Conservation (phyloP, 2,797 vertebrate species). For the Alfaro cultratus region DNA sequence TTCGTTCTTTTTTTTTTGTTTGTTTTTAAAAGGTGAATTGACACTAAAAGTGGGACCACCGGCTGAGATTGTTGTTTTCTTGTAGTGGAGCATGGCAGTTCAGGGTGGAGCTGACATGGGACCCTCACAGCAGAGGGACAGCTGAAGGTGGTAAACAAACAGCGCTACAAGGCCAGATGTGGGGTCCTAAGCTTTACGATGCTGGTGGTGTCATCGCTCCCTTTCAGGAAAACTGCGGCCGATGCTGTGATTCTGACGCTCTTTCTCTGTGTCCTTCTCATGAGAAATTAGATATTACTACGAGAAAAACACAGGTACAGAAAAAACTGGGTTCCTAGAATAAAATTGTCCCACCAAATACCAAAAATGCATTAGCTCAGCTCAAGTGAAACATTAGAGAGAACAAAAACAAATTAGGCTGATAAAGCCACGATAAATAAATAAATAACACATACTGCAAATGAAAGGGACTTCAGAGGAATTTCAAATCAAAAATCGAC, state of each 20-base stretch:
- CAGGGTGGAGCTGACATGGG: conserved; percentile 55
- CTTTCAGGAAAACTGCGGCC: conserved; percentile 24
- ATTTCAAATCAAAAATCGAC: neutral
- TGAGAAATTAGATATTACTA: neutral
- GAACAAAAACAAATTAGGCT: neutral
- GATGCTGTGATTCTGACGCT: conserved; percentile 15
- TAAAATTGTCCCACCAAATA: neutral
- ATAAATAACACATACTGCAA: neutral
- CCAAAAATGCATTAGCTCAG: neutral
- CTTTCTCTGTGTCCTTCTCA: neutral
- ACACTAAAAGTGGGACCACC: conserved; percentile 72
- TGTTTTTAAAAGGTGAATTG: neutral
- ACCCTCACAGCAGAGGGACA: conserved; percentile 75
- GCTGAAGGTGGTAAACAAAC: conserved; percentile 79
- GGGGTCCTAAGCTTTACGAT: conserved; percentile 31
- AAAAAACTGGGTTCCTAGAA: neutral
- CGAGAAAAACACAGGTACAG: neutral
- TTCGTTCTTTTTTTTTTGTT: neutral
- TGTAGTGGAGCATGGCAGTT: conserved; percentile 76
- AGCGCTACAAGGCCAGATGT: conserved; percentile 47
- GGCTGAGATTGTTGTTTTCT: conserved; percentile 56
- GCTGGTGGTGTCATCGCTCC: conserved; percentile 40
- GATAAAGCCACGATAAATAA: neutral
- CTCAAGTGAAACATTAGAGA: neutral
- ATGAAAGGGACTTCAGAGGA: neutral